Base-by-base conservation (phyloP, 2,113 vertebrate species). In the Corythornis vintsioides region DNA sequence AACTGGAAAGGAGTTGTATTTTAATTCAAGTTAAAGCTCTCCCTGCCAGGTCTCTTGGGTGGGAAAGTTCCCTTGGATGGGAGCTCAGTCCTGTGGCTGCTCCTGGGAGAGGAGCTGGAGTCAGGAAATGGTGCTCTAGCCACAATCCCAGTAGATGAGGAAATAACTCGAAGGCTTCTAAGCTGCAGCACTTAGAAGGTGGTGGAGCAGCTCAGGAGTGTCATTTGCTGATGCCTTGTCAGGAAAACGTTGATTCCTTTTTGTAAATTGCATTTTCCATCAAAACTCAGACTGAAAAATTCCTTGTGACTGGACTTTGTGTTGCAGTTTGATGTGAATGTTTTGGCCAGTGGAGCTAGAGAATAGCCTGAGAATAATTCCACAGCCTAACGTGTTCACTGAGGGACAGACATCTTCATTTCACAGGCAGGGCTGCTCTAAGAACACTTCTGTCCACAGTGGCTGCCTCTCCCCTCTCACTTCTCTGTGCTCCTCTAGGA, bases 251-350 rank as follows among this genome's bases (percentile, higher is more conserved):
- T 92, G 91, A 90, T 93, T 94, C 80, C 80, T 88, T 77, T 83
- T 56, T 71, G 89, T 90, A 94, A 92, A 94, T 88, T 94, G 70
- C 89, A 84, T 94, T 95, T 95, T 86, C 86, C 74, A 75, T 94
- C 93, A 84, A 50, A 80, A 88, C 65, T 90, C 86, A 83, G 92
- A 93, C 73, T 93, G 94, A 83, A 81, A 86, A 94, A 81, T 90
- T 10, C 8, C 80, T 71, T 7, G 60, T 94, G 88, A 80, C 76
- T 94, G 95, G 80, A 69, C 69, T 83, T 56, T 77, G 74, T 65
- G 84, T 45, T 75, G 15, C 47, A 25, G 85, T 59, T 87, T 78
- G 85, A 89, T 83, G 88, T 15, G 86, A 55, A 29, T 15, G 70
- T 76, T 74, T 95, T 83, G 93, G 83, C 88, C 33, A 8, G 40